Evolutionary conservation across 2,113 vertebrate species (phyloP), one percentile per base, ranked within the genome.

Genomic region (Clarias batrachus): DNA sequence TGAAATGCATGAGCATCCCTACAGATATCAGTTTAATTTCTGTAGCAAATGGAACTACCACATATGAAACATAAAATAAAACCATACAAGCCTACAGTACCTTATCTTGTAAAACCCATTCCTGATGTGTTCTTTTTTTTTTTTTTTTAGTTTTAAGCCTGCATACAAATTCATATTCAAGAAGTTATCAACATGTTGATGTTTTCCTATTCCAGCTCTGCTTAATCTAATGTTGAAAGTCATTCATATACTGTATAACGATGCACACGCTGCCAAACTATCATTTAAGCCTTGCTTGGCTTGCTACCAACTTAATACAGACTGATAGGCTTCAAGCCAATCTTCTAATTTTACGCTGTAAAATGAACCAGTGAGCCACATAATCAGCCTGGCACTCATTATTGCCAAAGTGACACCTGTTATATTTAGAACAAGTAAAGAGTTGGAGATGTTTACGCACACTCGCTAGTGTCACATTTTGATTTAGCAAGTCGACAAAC

Each of bases 301-400:
- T 85, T 66, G 0, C 33, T 77, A 78, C 85, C 89, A 86, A 82
- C 74, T 85, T 84, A 85, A 83, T 82, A 86, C 62, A 85, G 89
- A 88, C 59, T 56, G 56, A 86, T 86, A 84, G 89, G 87, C 82
- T 54, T 86, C n/a, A 52, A 10, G 81, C 89, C 89, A 88, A 80
- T 78, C 82, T 74, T 74, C 82, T 88, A 83, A 90, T 90, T 88
- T 86, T 83, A 84, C 76, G 87, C 82, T 87, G 84, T 86, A 88
- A 85, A 88, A 81, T 78, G 85, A 90, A 90, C 89, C 89, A 88
- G 85, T 88, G 89, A 90, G 89, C 81, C 87, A 88, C 70, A 88
- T 88, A 88, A 90, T 88, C 84, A 86, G 83, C 74, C 89, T 83
- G 86, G 84, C 81, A 87, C 81, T 84, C 86, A 68, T 84, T 81